A percentile compares a stretch with the other conserved stretches of the same genome.
phyloP scores from a whole-genome alignment of 2,888 invertebrate genomes.

The Caenorhabditis angaria region DNA sequence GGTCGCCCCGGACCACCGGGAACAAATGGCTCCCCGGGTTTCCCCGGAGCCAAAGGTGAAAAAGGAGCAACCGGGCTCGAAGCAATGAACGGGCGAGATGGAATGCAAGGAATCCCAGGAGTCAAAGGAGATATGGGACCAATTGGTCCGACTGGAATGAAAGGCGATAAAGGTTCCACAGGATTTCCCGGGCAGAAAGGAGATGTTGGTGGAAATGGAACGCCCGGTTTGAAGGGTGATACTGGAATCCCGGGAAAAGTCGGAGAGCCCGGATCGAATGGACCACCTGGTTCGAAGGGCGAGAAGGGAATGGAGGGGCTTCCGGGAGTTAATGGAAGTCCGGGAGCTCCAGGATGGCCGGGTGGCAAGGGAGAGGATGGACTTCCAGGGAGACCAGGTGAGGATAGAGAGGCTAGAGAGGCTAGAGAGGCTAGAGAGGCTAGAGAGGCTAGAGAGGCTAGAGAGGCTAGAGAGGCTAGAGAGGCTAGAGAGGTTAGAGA shows the following conservation, averaged over 20 bases:
- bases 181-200: slow-evolving; percentile 64
- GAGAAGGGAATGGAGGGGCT: slow-evolving; percentile 61
- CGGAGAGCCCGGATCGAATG: slow-evolving; percentile 55
- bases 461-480: too few relatives aligned
- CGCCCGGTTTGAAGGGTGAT: slow-evolving; percentile 61
- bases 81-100: slow-evolving; percentile 53
- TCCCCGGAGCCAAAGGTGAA: slow-evolving; percentile 57
- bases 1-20: slow-evolving; percentile 60
- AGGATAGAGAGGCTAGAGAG: neutral
- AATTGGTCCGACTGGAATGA: slow-evolving; percentile 61
- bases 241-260: slow-evolving; percentile 60
- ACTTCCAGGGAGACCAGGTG: slow-evolving; percentile 57
- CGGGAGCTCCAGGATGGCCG: slow-evolving; percentile 63
- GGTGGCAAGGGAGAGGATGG: slow-evolving; percentile 65
- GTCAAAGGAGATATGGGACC: slow-evolving; percentile 61
- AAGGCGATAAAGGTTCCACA: slow-evolving; percentile 61
- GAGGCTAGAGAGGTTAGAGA: too few relatives aligned
- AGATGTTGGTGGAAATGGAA: slow-evolving; percentile 52
- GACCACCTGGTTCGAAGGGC: slow-evolving; percentile 55
- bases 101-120: slow-evolving; percentile 61
- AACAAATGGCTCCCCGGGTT: slow-evolving; percentile 59
- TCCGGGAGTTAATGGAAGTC: slow-evolving; percentile 54
- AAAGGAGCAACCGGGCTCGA: slow-evolving; percentile 53
- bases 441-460: too few relatives aligned
- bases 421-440: too few relatives aligned